Evolutionary conservation across 2,888 invertebrate species (phyloP), one percentile per base, ranked within the genome.

Genomic region (Teleiodes luculella): DNA sequence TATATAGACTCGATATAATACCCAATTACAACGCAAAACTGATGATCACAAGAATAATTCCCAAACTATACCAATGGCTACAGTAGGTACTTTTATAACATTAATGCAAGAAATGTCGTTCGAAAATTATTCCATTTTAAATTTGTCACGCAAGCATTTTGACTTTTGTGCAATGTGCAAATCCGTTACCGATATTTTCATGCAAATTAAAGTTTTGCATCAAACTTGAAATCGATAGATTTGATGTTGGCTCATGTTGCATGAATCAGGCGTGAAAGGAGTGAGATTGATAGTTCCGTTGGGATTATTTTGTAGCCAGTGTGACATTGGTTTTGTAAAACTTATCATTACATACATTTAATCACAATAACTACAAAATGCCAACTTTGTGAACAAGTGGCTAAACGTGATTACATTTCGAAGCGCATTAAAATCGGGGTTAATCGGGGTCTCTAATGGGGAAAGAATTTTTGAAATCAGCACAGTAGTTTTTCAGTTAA

Each of bases 101-200:
- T 76, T n/a, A n/a, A n/a, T n/a, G n/a, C n/a, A n/a, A n/a, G n/a
- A n/a, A n/a, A n/a, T 80, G 74, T 73, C 72, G 69, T 63, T 72
- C 68, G 72, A 76, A 76, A 77, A 66, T 68, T 74, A 79, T 79
- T 75, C 76, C 71, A 80, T 83, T 83, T 76, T 65, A 64, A 82
- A 86, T 86, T 83, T 80, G 86, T 82, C 68, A 59, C 81, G 74
- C 83, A 78, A 83, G 24, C 85, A 74, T 86, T 63, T 61, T 55
- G 67, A 66, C 68, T 73, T 77, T 74, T 80, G 74, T 78, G 68
- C 63, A 59, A 65, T 66, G 71, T 69, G 74, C 76, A 80, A 85
- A 87, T 86, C 84, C 85, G 86, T 83, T 86, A 78, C 68, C 68
- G 69, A 76, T 75, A 75, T 76, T 83, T 80, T 78, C 66, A 84